phyloP scores from a whole-genome alignment of 1,140 invertebrate genomes.

The Trichonephila clavata region DNA sequence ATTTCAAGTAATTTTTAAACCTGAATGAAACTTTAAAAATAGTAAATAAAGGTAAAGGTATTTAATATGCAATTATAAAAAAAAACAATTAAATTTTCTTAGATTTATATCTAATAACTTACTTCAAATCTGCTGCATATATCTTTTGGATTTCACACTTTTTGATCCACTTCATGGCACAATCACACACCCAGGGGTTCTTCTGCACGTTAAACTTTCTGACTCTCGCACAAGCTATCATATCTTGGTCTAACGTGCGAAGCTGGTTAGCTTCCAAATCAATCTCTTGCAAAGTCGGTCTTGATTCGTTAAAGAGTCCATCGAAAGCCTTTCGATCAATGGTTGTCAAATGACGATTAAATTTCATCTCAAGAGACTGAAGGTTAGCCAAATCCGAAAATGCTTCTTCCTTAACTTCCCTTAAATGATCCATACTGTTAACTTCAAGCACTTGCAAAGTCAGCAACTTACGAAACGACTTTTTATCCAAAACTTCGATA shows the following conservation, averaged over 20 bases:
- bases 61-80: neutral
- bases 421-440: slow-evolving; percentile 73
- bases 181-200: slow-evolving; percentile 78
- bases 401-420: slow-evolving; percentile 55
- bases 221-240: slow-evolving; percentile 52
- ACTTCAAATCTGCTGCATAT: slow-evolving; percentile 65
- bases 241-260: neutral
- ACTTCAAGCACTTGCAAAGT: slow-evolving; percentile 70
- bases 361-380: slow-evolving; percentile 51
- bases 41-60: neutral
- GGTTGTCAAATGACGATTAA: slow-evolving; percentile 58
- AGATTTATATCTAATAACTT: neutral
- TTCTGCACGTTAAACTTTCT: slow-evolving; percentile 75
- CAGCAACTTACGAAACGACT: slow-evolving; percentile 71
- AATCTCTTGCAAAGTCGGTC: slow-evolving; percentile 65
- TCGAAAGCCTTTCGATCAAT: slow-evolving; percentile 72
- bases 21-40: neutral
- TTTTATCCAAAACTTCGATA: slow-evolving; percentile 60
- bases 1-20: too few species aligned
- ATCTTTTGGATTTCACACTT: slow-evolving; percentile 68
- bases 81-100: too few species aligned
- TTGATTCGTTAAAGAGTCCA: slow-evolving; percentile 72
- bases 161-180: slow-evolving; percentile 77
- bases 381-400: slow-evolving; percentile 75
- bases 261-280: slow-evolving; percentile 61